Evolutionary conservation across 2,888 invertebrate species (phyloP), one percentile per base, ranked within the genome.

Genomic region (Xylota sylvarum): DNA sequence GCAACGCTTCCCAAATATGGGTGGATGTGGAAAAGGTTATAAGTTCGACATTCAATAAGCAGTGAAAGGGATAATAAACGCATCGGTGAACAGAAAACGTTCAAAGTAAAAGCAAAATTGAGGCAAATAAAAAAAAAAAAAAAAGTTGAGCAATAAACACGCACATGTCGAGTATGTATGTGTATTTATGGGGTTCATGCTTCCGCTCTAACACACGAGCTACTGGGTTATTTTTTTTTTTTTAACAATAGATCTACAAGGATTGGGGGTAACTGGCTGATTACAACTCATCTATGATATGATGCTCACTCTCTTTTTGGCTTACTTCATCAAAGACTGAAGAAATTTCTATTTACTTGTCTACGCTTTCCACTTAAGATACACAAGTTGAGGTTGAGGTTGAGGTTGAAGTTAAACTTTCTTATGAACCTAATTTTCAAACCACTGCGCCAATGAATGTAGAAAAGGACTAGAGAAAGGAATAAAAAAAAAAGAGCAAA

Each of bases 1-100:
- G 74, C 84, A 85, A 32, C 58, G 48, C 62, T 50, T 65, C 4
- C 27, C 5, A 5, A 65, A 50, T 23, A 30, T 6, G 14, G 12
- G 19, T 9, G 55, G 30, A 14, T 56, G 76, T 30, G 27, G 9
- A n/a, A 60, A 60, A 72, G 60, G 58, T 67, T 83, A 72, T 78
- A 67, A 67, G 67, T 67, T 67, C 72, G 70, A 58, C 65, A 60
- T 78, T 83, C 78, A 72, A 73, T 78, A 72, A 83, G 58, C 79
- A 64, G 35, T 73, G 64, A 79, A 72, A 73, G 52, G 77, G 82
- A 78, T 82, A 65, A 83, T 83, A 78, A 72, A 83, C 78, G 78
- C 78, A 72, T 83, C 78, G 72, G 12, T 69, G 67, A 79, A 58
- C 73, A 79, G 50, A 60, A 77, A 67, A 37, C 30, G 37, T 23